Conservation (phyloP, 1,140 invertebrate species). For the Triops longicaudatus region DNA sequence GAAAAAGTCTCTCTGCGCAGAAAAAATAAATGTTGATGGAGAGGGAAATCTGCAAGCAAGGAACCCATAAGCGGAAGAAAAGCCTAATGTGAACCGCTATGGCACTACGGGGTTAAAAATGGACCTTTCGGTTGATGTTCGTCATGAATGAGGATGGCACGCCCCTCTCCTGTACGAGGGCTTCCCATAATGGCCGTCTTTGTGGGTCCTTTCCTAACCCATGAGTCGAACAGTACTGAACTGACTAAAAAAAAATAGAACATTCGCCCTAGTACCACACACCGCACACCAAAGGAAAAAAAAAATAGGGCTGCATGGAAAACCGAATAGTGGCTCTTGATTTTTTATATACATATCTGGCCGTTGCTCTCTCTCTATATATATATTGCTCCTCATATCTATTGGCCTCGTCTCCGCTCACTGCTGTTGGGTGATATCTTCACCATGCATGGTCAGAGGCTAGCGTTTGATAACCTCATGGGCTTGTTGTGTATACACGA, state of each 20-base stretch:
- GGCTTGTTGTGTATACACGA: not conserved
- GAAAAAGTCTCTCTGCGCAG: not conserved
- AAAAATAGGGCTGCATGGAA: not conserved
- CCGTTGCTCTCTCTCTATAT: not conserved
- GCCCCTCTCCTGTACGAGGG: conserved; percentile 9
- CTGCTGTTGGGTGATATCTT: not conserved
- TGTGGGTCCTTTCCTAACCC: not conserved
- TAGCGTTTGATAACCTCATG: conserved; percentile 1
- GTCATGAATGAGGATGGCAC: not conserved
- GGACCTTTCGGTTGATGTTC: conserved; percentile 6
- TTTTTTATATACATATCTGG: not conserved
- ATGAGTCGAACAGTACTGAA: not conserved
- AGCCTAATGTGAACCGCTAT: not conserved
- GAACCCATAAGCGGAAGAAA: not conserved
- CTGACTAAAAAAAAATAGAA: not conserved
- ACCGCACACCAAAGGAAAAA: no score
- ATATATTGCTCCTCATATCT: not conserved
- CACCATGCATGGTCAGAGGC: not conserved
- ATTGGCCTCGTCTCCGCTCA: not conserved
- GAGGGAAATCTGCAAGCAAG: not conserved
- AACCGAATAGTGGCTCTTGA: not conserved
- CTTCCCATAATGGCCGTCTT: not conserved
- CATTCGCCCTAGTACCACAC: not conserved
- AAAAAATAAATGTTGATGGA: not conserved
- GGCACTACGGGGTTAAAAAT: conserved; percentile 14